Conservation (phyloP, 2,888 invertebrate species). For the Patella pellucida region DNA sequence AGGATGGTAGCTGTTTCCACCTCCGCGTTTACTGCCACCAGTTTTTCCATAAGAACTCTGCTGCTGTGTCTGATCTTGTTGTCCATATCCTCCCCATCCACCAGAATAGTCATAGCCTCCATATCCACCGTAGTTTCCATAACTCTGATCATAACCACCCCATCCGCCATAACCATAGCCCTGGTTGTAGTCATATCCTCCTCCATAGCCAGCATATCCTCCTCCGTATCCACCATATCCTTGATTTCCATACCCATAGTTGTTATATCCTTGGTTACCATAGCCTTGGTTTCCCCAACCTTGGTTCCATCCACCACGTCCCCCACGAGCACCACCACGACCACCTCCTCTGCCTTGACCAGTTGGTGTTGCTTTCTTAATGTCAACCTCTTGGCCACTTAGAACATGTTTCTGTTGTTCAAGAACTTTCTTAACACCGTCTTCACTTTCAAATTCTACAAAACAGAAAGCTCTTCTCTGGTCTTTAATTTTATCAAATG, state of each 20-base stretch:
- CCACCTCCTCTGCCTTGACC: conserved; percentile 73
- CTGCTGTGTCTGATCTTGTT: conserved; percentile 35
- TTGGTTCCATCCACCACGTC: conserved; percentile 44
- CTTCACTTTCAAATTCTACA: conserved; percentile 96
- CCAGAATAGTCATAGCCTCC: conserved; percentile 70
- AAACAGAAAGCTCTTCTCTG: conserved; percentile 97
- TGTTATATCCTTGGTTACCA: conserved; percentile 49
- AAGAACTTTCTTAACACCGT: conserved; percentile 84
- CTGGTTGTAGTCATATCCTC: conserved; percentile 24
- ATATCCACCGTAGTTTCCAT: conserved; percentile 75
- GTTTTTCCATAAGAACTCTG: conserved; percentile 57
- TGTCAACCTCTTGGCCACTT: conserved; percentile 92
- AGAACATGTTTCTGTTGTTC: conserved; percentile 50
- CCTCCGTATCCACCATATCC: conserved; percentile 74
- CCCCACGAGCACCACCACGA: conserved; percentile 56
- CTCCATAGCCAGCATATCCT: conserved; percentile 64
- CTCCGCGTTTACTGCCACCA: conserved; percentile 49
- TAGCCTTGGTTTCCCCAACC: conserved; percentile 56
- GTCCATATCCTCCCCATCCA: conserved; percentile 69
- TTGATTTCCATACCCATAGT: conserved; percentile 40
- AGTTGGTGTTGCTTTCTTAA: conserved; percentile 90
- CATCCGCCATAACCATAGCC: conserved; percentile 39
- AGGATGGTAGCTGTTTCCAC: conserved; percentile 58
- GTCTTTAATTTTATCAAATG: conserved; percentile 96
- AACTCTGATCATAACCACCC: conserved; percentile 56